Evolutionary conservation across 2,888 invertebrate genomes (phyloP).

Genomic region (Chironomus tentans): DNA sequence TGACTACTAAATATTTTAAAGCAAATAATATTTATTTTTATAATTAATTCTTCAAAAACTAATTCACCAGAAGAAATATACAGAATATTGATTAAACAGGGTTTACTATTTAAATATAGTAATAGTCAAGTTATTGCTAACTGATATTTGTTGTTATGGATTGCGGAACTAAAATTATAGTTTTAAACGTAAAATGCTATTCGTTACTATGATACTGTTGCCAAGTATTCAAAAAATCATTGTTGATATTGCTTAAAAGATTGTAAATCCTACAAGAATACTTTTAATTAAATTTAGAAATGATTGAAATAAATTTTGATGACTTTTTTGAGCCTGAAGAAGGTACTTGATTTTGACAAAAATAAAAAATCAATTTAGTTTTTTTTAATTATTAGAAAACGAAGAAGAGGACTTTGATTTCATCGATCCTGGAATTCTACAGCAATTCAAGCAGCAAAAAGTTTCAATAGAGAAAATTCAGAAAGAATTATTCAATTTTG

Average conservation of each 20-base stretch:
- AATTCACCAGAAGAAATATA: too few relatives aligned
- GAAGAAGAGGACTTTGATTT: slow-evolving; percentile 18
- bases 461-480: slow-evolving; percentile 25
- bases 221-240: too few relatives aligned
- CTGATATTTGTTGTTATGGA: too few relatives aligned
- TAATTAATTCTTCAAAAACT: neutral
- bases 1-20: slow-evolving; percentile 10
- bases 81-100: too few relatives aligned
- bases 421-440: slow-evolving; percentile 13
- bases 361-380: neutral
- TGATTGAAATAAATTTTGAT: slow-evolving; percentile 12
- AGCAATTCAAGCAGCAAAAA: neutral
- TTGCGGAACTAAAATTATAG: too few relatives aligned
- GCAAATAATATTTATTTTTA: neutral
- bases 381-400: neutral
- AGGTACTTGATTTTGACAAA: neutral
- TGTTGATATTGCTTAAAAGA: too few relatives aligned
- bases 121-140: too few relatives aligned
- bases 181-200: too few relatives aligned
- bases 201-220: too few relatives aligned
- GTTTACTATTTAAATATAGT: too few relatives aligned
- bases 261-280: too few relatives aligned
- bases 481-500: slow-evolving; percentile 24
- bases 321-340: slow-evolving; percentile 25
- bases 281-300: neutral